phyloP scores from a whole-genome alignment of 2,113 vertebrate genomes.

The Actenoides hombroni region DNA sequence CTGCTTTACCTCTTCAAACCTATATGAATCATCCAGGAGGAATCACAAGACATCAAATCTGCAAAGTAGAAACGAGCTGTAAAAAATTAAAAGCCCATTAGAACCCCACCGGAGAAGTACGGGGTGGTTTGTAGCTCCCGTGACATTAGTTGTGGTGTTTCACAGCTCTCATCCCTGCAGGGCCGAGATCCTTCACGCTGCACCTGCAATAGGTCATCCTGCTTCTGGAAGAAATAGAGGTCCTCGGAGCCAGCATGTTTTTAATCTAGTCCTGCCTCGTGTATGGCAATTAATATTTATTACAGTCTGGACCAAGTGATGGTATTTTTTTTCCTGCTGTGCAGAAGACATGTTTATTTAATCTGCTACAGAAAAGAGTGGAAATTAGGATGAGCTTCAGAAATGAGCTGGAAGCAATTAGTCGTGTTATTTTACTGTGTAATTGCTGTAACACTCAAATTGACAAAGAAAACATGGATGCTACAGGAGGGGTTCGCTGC shows the following conservation, averaged over 20 bases:
- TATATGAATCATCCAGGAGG: fast-evolving
- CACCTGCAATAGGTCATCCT: not conserved
- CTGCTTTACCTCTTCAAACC: not conserved
- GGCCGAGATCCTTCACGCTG: not conserved
- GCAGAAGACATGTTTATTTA: constrained; percentile 38
- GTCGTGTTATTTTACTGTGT: constrained; percentile 30
- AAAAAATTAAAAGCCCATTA: not conserved
- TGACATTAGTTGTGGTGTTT: fast-evolving
- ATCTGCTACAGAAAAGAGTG: constrained; percentile 40
- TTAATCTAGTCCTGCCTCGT: constrained; percentile 10
- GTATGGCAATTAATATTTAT: constrained; percentile 38
- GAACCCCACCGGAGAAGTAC: not conserved
- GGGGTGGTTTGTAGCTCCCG: not conserved
- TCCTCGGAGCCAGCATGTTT: not conserved
- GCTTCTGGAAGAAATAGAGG: not conserved
- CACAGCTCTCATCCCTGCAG: not conserved
- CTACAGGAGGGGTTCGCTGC: not conserved
- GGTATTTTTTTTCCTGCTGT: constrained; percentile 1
- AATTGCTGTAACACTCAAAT: constrained; percentile 24
- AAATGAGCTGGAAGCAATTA: constrained; percentile 62
- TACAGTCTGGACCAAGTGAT: not conserved
- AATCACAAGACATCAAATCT: fast-evolving
- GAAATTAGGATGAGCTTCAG: constrained; percentile 51
- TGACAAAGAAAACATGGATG: constrained; percentile 10
- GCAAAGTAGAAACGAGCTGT: not conserved